Base-by-base conservation (phyloP, 2,113 vertebrate species). In the Astur gentilis region DNA sequence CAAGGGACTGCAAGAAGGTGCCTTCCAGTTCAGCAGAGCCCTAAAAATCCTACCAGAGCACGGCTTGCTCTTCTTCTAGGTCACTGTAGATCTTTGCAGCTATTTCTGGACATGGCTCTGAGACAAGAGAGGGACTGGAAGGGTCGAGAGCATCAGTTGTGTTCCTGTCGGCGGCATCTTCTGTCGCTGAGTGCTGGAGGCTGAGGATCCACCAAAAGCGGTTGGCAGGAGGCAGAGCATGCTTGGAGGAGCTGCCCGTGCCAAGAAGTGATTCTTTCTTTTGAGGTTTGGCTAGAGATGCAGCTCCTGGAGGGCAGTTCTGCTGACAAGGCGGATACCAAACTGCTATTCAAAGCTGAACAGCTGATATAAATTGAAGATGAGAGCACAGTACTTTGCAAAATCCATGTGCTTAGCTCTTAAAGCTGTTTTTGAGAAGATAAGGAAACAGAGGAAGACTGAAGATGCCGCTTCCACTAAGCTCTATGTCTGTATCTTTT, bases 351-450 rank as follows among this genome's bases (percentile, higher is more conserved):
- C 45, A 58, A 38, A 89, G 70, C 75, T 45, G 65, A 82, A 31
- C 87, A 87, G 84, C 87, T 96, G 95, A 87, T 91, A 65, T 5
- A 94, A 91, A 75, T 49, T 93, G 87, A 69, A 77, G 66, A 80
- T 69, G 78, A 93, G 87, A 87, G 81, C 1, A 1, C 72, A 79
- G 54, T 7, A 6, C 54, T 94, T 89, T 67, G 38, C 91, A 82
- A 64, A 95, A 94, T 89, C 69, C 32, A 3, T 9, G 52, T 92
- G 77, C 69, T 87, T 75, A 64, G 31, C 61, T 95, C 83, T 93
- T 64, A 82, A 6, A 78, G 66, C 92, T 69, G 66, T 12, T 88
- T 80, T 77, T 50, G 65, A 69, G 70, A 72, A 90, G 90, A 71
- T 76, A 94, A 91, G 62, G 50, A 83, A 94, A 80, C 58, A 80